phyloP scores from a whole-genome alignment of 2,888 invertebrate genomes.

The Drosophila multiciliata region DNA sequence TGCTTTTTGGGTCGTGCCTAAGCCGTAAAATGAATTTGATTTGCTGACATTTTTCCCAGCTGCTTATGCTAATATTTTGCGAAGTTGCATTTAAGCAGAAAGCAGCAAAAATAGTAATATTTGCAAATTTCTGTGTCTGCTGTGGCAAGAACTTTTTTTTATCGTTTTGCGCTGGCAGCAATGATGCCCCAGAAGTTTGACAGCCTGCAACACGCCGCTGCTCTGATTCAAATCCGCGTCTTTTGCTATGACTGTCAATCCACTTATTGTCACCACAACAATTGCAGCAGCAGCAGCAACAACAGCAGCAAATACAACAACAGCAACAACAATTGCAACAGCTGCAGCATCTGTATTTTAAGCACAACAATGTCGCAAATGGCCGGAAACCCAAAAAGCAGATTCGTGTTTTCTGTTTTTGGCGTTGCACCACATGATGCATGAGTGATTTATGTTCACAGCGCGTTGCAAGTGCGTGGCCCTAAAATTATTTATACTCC shows the following conservation, averaged over 20 bases:
- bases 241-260: constrained; percentile 31
- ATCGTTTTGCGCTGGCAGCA: constrained; percentile 40
- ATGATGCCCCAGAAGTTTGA: constrained; percentile 50
- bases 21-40: constrained; percentile 33
- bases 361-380: constrained; percentile 58
- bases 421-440: constrained; percentile 68
- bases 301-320: constrained; percentile 29
- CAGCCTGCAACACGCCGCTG: constrained; percentile 7
- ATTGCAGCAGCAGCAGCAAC: constrained; percentile 11
- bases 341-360: constrained; percentile 31
- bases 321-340: constrained; percentile 18
- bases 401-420: constrained; percentile 44
- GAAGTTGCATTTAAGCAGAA: constrained; percentile 53
- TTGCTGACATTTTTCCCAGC: constrained; percentile 19
- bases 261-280: constrained; percentile 58
- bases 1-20: constrained; percentile 36
- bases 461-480: constrained; percentile 42
- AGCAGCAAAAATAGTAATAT: constrained; percentile 35
- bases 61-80: constrained; percentile 52
- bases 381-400: constrained; percentile 36
- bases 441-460: constrained; percentile 73
- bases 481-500: constrained; percentile 57
- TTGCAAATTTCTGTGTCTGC: constrained; percentile 54
- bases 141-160: constrained; percentile 27
- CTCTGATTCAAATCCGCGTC: constrained; percentile 9